Conservation (phyloP, 2,113 vertebrate genomes). For the Steatornis caripensis region DNA sequence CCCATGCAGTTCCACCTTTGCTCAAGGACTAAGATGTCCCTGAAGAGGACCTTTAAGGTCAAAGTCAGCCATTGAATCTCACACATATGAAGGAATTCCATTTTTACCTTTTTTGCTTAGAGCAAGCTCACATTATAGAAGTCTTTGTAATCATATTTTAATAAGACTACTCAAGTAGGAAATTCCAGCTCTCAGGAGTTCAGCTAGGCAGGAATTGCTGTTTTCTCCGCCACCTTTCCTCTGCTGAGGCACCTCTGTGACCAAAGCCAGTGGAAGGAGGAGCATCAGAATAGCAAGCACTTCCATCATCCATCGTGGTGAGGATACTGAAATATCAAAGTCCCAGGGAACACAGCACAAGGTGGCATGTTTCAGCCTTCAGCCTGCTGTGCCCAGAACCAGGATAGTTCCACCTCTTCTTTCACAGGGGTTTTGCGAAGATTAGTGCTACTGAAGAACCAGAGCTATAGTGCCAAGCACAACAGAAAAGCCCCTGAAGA, state of each 20-base stretch:
- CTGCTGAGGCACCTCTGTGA: background rate
- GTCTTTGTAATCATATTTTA: background rate
- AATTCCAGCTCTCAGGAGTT: background rate
- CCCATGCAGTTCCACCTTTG: background rate
- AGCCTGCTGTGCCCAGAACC: background rate
- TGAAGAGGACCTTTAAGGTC: background rate
- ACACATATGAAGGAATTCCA: fast-evolving
- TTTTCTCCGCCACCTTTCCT: background rate
- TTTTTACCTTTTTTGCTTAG: background rate
- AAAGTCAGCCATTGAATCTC: background rate
- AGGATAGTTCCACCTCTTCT: background rate
- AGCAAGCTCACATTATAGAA: background rate
- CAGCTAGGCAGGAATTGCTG: background rate
- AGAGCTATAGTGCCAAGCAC: background rate
- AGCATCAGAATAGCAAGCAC: background rate
- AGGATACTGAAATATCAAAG: background rate
- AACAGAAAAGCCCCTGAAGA: background rate
- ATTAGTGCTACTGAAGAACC: background rate
- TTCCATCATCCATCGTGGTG: background rate
- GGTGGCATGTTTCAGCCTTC: background rate
- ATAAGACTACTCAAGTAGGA: background rate
- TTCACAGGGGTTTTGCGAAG: background rate
- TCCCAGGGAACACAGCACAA: background rate
- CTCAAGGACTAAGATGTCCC: background rate
- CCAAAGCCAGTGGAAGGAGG: background rate